Percentiles rank a stretch among this genome's conserved stretches.
These are phyloP conservation scores for Heliopora coerulea DNA, from an alignment of 92 coral and sea anemone genomes.

Conservation along the genomic window DNA sequence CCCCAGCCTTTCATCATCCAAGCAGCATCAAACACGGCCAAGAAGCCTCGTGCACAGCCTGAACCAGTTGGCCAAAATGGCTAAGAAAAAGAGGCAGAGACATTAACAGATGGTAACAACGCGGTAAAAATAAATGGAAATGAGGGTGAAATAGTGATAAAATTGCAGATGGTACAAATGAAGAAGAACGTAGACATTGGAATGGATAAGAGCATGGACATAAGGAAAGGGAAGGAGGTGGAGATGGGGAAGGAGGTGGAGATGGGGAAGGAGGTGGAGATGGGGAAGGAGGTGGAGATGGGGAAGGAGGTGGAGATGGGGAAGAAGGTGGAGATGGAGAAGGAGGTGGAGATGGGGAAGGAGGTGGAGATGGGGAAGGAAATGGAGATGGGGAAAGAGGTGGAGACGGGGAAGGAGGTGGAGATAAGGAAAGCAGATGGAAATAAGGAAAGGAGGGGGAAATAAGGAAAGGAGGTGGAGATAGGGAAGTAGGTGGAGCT, in stretches of 20 bases:
- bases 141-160: not conserved
- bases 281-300: not conserved
- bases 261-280: not conserved
- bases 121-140: not conserved
- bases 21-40: constrained; percentile 92
- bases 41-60: constrained; percentile 95
- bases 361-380: not conserved
- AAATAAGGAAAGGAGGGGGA: too few species aligned
- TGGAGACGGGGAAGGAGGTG: too few species aligned
- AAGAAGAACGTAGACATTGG: too few species aligned
- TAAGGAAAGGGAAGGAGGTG: too few species aligned
- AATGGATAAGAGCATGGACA: too few species aligned
- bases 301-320: not conserved
- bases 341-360: not conserved
- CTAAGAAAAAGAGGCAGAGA: constrained; percentile 32
- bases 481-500: too few species aligned
- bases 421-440: too few species aligned
- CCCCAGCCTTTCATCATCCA: constrained; percentile 98
- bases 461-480: too few species aligned
- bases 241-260: too few species aligned
- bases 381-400: not conserved
- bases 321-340: constrained; percentile 1
- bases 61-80: constrained; percentile 99
- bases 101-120: not conserved
- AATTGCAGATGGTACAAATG: not conserved